phyloP scores from a whole-genome alignment of 1,140 invertebrate genomes.

The Ceratitis capitata region DNA sequence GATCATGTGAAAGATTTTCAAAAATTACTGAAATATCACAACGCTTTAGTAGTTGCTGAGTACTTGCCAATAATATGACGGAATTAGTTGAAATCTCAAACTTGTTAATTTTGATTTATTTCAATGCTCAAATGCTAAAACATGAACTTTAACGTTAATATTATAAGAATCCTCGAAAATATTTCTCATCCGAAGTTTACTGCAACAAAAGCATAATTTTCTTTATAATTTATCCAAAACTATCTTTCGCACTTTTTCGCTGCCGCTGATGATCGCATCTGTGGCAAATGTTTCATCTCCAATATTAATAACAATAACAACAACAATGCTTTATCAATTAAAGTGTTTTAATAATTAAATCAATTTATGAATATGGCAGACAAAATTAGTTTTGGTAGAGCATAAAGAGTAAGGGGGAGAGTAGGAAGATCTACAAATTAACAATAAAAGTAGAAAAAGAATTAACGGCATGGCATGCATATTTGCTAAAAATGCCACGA shows the following conservation, averaged over 20 bases:
- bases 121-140: too few relatives aligned
- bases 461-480: not conserved
- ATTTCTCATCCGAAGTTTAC: too few relatives aligned
- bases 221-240: not conserved
- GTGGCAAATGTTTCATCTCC: not conserved
- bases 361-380: constrained; percentile 8
- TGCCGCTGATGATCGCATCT: constrained; percentile 9
- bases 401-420: too few relatives aligned
- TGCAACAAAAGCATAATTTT: too few relatives aligned
- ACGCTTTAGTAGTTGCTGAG: too few relatives aligned
- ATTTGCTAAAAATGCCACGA: constrained; percentile 1
- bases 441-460: not conserved
- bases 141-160: too few relatives aligned
- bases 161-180: too few relatives aligned
- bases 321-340: not conserved
- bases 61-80: too few relatives aligned
- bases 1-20: too few relatives aligned
- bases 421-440: not conserved
- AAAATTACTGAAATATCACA: too few relatives aligned
- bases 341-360: constrained; percentile 9
- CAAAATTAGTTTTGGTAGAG: constrained; percentile 2
- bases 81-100: too few relatives aligned
- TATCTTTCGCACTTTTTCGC: not conserved
- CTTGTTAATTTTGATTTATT: too few relatives aligned
- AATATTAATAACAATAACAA: not conserved